A percentile compares a stretch with the other conserved stretches of the same genome.
phyloP scores from a whole-genome alignment of 1,140 invertebrate genomes.

The Oncopeltus fasciatus region DNA sequence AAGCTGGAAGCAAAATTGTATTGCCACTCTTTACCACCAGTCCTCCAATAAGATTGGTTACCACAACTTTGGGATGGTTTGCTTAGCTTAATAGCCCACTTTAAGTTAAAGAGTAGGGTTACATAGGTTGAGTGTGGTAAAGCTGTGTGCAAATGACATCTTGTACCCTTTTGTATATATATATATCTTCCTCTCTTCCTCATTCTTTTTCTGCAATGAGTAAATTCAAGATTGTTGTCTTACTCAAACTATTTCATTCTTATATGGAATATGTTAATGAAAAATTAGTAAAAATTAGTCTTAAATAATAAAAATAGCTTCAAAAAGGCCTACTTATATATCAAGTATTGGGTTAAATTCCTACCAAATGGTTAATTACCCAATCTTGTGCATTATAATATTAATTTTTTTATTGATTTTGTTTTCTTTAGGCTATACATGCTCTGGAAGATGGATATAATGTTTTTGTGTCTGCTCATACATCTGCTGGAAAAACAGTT shows the following conservation, averaged over 20 bases:
- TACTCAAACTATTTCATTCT: neutral
- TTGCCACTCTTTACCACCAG: no score
- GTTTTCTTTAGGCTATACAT: constrained; percentile 58
- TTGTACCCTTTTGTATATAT: no score
- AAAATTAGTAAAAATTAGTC: neutral
- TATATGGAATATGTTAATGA: neutral
- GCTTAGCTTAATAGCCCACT: no score
- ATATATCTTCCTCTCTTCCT: no score
- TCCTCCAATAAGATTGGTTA: no score
- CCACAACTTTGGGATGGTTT: no score
- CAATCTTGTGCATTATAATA: neutral
- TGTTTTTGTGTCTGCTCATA: constrained; percentile 97
- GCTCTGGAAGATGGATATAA: constrained; percentile 86
- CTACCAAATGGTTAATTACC: neutral
- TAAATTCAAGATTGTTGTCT: no score
- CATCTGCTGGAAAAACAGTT: constrained; percentile 97
- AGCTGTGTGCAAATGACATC: no score
- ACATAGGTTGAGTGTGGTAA: no score
- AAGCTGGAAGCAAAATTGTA: no score
- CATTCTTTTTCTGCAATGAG: no score
- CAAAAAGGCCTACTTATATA: neutral
- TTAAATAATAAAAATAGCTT: neutral
- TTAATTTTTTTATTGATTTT: neutral
- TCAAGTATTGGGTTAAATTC: neutral
- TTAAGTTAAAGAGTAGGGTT: no score